A percentile compares a stretch with the other conserved stretches of the same genome.
These are phyloP conservation scores for Carcharodon carcharias DNA, from an alignment of 2,797 vertebrate species.

Conservation along the genomic window DNA sequence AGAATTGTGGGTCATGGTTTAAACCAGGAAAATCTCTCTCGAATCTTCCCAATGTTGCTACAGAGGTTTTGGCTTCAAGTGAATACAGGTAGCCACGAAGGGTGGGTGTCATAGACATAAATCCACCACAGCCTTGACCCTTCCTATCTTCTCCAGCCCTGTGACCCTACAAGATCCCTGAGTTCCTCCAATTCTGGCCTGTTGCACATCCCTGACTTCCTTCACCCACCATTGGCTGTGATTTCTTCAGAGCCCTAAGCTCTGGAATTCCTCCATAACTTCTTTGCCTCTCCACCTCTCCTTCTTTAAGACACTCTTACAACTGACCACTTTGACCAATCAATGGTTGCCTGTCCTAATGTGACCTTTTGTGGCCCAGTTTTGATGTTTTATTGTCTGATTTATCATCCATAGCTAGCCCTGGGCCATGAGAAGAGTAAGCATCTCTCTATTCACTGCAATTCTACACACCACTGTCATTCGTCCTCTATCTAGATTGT, in stretches of 20 bases:
- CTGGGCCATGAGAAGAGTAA: no score
- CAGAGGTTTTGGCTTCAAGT: background rate
- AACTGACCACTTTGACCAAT: background rate
- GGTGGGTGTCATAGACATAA: no score
- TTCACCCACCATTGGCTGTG: background rate
- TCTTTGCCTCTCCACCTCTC: background rate
- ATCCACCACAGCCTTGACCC: no score
- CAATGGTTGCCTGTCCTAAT: background rate
- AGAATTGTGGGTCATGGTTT: background rate
- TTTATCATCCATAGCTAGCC: no score
- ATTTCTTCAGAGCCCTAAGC: background rate
- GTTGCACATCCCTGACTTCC: no score
- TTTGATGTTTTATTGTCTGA: background rate
- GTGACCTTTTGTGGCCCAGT: background rate
- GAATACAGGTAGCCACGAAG: no score
- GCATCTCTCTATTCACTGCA: no score
- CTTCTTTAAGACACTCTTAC: background rate
- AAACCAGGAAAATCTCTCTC: background rate
- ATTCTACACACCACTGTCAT: no score
- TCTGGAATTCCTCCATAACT: background rate
- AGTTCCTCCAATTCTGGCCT: no score
- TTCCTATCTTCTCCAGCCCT: no score
- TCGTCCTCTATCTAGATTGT: no score
- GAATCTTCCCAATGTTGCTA: background rate
- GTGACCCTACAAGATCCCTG: no score